Evolutionary conservation across 23 tunicate species (phyloP).

Genomic region (Ciona savignyi): DNA sequence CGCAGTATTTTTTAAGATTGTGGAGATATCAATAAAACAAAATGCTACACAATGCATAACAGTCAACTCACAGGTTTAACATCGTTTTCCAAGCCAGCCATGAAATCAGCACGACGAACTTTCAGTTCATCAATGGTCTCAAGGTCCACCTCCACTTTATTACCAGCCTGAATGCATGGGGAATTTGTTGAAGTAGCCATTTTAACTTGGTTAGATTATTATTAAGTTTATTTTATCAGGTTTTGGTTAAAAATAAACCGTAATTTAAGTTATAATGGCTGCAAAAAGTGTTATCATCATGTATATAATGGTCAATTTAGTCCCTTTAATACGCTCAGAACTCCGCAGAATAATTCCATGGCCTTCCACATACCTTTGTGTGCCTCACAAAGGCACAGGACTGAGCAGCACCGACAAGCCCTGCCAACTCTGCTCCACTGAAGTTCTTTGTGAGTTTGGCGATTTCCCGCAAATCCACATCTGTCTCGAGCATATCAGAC

Average conservation of each 20-base stretch:
- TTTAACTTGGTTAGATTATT: too few species aligned
- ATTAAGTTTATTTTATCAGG: too few species aligned
- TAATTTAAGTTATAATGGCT: too few species aligned
- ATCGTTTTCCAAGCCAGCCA: slow-evolving; percentile 89
- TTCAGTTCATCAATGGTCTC: slow-evolving; percentile 64
- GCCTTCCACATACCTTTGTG: slow-evolving; percentile 36
- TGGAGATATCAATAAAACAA: too few species aligned
- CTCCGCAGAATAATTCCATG: too few species aligned
- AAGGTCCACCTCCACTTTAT: slow-evolving; percentile 66
- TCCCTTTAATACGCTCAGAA: too few species aligned
- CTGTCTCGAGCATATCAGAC: slow-evolving; percentile 41
- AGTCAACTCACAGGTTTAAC: slow-evolving; percentile 87
- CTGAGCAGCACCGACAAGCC: slow-evolving; percentile 90
- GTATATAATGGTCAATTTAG: too few species aligned
- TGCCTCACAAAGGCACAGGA: slow-evolving; percentile 89
- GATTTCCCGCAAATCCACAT: slow-evolving; percentile 67
- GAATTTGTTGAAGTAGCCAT: neutral
- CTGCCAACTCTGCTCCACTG: slow-evolving; percentile 97
- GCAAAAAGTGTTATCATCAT: too few species aligned
- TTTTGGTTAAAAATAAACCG: too few species aligned
- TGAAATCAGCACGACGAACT: slow-evolving; percentile 77
- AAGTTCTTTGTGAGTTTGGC: slow-evolving; percentile 93
- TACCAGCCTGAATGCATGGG: too few species aligned
- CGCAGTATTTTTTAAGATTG: too few species aligned
- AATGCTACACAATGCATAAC: too few species aligned